These are phyloP conservation scores for Chydorus sphaericus DNA, from an alignment of 2,888 invertebrate genomes.

Conservation along the genomic window DNA sequence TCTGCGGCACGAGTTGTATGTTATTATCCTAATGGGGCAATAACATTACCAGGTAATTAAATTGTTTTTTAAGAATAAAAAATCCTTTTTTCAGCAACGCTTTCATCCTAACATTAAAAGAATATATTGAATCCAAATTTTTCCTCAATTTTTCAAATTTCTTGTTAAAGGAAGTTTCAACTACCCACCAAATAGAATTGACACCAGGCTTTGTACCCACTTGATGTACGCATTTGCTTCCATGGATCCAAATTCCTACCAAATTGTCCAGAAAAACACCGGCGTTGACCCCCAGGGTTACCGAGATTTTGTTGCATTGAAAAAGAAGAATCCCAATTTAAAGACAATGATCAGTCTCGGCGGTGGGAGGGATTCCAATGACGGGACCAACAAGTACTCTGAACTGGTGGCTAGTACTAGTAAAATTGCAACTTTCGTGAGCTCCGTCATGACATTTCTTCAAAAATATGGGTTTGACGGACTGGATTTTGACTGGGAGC, in stretches of 20 bases:
- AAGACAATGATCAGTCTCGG: slow-evolving; percentile 32
- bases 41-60: too few species aligned
- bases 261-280: slow-evolving; percentile 21
- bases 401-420: background rate
- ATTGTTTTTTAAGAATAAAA: too few species aligned
- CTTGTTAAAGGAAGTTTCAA: too few species aligned
- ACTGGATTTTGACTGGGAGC: slow-evolving; percentile 14
- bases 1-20: too few species aligned
- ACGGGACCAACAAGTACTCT: background rate
- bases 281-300: slow-evolving; percentile 17
- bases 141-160: too few species aligned
- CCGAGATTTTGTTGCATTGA: slow-evolving; percentile 23
- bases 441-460: slow-evolving; percentile 3
- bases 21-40: too few species aligned
- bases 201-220: slow-evolving; percentile 28
- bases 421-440: slow-evolving; percentile 11
- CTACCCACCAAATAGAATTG: too few species aligned
- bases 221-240: slow-evolving; percentile 29
- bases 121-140: too few species aligned
- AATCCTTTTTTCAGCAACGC: too few species aligned
- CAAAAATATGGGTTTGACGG: slow-evolving; percentile 11
- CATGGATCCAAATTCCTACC: slow-evolving; percentile 22
- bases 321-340: slow-evolving; percentile 23
- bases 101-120: too few species aligned
- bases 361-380: slow-evolving; percentile 27